Percentiles rank a stretch among this genome's conserved stretches.
phyloP scores from a whole-genome alignment of 1,140 invertebrate genomes.

The Lasioglossum albipes region DNA sequence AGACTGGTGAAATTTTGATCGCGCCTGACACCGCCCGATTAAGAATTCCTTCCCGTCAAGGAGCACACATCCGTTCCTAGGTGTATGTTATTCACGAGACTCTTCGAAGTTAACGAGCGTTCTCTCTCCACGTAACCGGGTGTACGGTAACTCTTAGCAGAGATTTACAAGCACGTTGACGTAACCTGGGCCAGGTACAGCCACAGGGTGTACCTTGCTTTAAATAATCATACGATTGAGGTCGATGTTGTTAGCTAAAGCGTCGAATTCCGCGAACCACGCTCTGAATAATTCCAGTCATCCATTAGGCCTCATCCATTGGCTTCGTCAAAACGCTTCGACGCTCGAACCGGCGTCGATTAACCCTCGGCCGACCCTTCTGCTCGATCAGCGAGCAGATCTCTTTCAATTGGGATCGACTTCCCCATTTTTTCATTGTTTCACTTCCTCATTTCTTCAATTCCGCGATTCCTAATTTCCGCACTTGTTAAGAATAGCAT shows the following conservation, averaged over 20 bases:
- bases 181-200: background rate
- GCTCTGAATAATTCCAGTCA: conserved; percentile 28
- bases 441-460: too few relatives aligned
- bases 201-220: conserved; percentile 18
- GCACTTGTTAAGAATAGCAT: too few relatives aligned
- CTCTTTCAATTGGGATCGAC: too few relatives aligned
- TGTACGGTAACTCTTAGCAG: background rate
- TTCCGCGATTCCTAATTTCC: too few relatives aligned
- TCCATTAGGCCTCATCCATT: background rate
- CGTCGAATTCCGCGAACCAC: conserved; percentile 13
- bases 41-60: background rate
- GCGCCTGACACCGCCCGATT: background rate
- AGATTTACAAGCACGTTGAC: conserved; percentile 30
- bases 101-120: conserved; percentile 26
- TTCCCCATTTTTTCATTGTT: too few relatives aligned
- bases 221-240: conserved; percentile 24
- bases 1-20: background rate
- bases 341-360: background rate
- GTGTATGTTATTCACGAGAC: conserved; percentile 6
- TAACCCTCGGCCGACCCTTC: too few relatives aligned
- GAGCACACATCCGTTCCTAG: background rate
- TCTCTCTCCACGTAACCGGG: background rate
- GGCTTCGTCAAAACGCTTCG: background rate
- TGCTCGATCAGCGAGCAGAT: too few relatives aligned
- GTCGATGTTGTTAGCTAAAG: conserved; percentile 9